Percentiles rank a stretch among this genome's conserved stretches.
These are phyloP conservation scores for Acinonyx jubatus DNA, from an alignment of 2,113 vertebrate genomes.

Conservation along the genomic window DNA sequence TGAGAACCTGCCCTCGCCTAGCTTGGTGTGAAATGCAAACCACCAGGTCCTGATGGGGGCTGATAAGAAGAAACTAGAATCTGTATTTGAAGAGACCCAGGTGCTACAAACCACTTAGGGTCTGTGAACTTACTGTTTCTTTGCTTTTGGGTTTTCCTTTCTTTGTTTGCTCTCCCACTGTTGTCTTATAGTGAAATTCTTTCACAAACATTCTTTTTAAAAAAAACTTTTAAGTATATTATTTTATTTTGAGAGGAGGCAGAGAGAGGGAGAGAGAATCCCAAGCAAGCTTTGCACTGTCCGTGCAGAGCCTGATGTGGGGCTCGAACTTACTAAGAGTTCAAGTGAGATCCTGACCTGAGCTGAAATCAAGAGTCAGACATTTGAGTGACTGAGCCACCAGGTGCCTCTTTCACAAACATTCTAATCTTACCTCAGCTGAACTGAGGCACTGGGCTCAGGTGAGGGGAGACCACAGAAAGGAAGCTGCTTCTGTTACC, in stretches of 20 bases:
- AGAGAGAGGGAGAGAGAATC: no score
- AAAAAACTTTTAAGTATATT: no score
- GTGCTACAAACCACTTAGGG: accelerated
- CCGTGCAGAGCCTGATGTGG: no score
- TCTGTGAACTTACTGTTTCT: neutral
- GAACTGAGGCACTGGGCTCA: neutral
- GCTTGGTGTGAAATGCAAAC: neutral
- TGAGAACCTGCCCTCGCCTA: neutral
- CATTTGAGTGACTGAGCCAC: no score
- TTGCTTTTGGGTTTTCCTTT: neutral
- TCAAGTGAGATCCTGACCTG: no score
- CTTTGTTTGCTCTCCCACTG: neutral
- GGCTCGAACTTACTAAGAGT: no score
- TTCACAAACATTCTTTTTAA: neutral
- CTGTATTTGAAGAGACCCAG: neutral
- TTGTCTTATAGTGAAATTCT: neutral
- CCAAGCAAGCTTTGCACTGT: no score
- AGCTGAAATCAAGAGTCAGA: no score
- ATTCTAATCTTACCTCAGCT: neutral
- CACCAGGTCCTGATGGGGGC: neutral
- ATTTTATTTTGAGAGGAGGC: no score
- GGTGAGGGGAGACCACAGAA: neutral
- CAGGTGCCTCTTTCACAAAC: neutral
- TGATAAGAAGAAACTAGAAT: neutral
- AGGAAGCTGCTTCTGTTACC: neutral